Evolutionary conservation across 2,888 invertebrate genomes (phyloP).

Genomic region (Trissolcus japonicus): DNA sequence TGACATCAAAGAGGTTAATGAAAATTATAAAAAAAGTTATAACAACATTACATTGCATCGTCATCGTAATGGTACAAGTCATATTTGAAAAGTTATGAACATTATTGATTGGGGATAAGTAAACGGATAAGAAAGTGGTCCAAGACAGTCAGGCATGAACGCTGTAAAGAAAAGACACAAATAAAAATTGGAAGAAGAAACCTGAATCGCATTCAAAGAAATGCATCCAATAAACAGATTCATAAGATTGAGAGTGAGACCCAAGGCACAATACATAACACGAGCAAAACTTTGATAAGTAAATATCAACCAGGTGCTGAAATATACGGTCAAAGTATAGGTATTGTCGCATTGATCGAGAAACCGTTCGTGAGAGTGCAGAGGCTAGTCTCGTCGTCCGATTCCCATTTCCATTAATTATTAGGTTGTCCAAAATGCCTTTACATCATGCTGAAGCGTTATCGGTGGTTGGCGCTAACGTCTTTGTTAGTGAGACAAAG

Average conservation of each 20-base stretch:
- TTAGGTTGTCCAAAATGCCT: slow-evolving; percentile 56
- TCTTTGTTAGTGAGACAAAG: slow-evolving; percentile 47
- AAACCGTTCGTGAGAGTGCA: slow-evolving; percentile 40
- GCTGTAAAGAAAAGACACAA: slow-evolving; percentile 60
- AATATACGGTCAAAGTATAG: slow-evolving; percentile 39
- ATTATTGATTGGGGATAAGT: too few relatives aligned
- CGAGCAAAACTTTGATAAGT: slow-evolving; percentile 45
- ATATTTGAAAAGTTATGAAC: too few relatives aligned
- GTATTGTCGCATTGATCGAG: slow-evolving; percentile 41
- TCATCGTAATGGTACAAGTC: too few relatives aligned
- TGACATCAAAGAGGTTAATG: too few relatives aligned
- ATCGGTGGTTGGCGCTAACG: slow-evolving; percentile 37
- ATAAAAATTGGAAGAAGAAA: slow-evolving; percentile 51
- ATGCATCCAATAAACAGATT: slow-evolving; percentile 55
- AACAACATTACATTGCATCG: too few relatives aligned
- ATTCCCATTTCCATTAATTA: slow-evolving; percentile 52
- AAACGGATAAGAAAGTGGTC: too few relatives aligned
- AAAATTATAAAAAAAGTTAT: too few relatives aligned
- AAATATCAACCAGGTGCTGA: slow-evolving; percentile 54
- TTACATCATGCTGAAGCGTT: slow-evolving; percentile 56
- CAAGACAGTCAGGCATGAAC: slow-evolving; percentile 64
- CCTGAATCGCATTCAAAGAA: slow-evolving; percentile 13
- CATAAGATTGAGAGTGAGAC: slow-evolving; percentile 56
- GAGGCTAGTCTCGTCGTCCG: slow-evolving; percentile 43
- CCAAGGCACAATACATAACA: slow-evolving; percentile 58